These are phyloP conservation scores for Camelus bactrianus DNA, from an alignment of 2,113 vertebrate genomes.

Conservation along the genomic window DNA sequence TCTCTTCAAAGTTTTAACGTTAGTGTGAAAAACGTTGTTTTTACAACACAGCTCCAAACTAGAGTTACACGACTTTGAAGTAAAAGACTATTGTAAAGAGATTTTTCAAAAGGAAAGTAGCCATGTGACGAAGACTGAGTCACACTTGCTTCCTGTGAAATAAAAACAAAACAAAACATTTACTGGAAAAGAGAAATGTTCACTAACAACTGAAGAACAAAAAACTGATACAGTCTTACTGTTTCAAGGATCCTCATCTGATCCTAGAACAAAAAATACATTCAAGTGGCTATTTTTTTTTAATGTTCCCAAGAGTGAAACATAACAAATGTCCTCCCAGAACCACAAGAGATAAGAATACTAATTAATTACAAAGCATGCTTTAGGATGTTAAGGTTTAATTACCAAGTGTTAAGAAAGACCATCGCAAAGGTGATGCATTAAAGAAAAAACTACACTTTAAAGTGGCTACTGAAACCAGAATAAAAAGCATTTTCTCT, in stretches of 20 bases:
- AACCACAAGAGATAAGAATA: background rate
- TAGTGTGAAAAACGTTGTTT: background rate
- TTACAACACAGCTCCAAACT: background rate
- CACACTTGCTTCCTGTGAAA: background rate
- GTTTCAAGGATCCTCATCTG: background rate
- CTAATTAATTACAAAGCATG: background rate
- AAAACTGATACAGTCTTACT: background rate
- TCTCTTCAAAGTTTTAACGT: slow-evolving; percentile 1
- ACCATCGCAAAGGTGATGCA: background rate
- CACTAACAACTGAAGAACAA: background rate
- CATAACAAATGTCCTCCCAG: background rate
- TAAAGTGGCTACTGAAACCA: background rate
- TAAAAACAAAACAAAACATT: background rate
- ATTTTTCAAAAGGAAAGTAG: background rate
- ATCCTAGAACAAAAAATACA: background rate
- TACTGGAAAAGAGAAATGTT: background rate
- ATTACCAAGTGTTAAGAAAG: background rate
- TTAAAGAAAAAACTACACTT: background rate
- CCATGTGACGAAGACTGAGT: background rate
- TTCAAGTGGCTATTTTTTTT: background rate
- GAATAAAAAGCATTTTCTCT: background rate
- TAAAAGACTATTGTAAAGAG: background rate
- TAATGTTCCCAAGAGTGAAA: background rate
- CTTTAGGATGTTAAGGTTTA: background rate
- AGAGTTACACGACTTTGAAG: background rate